phyloP scores from a whole-genome alignment of 2,888 invertebrate genomes.

The Hydrotaea diabolus region DNA sequence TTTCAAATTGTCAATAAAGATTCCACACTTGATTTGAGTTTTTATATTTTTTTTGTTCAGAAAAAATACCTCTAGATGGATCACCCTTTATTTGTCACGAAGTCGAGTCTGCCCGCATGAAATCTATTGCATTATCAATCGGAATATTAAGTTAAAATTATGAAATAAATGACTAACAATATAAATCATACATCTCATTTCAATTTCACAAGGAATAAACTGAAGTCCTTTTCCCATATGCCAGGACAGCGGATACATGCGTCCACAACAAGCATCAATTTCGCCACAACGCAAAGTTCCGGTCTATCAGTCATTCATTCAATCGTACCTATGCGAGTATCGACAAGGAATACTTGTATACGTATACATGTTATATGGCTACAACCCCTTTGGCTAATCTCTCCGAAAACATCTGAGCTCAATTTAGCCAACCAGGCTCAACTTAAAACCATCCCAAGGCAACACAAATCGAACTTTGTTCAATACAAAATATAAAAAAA shows the following conservation, averaged over 20 bases:
- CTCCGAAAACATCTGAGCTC: constrained; percentile 68
- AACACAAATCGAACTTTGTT: constrained; percentile 60
- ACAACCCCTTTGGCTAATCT: constrained; percentile 69
- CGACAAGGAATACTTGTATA: not conserved
- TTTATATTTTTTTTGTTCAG: no score
- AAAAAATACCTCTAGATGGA: no score
- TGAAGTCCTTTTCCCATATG: not conserved
- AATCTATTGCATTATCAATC: no score
- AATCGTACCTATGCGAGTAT: not conserved
- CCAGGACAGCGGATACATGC: not conserved
- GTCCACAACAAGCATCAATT: not conserved
- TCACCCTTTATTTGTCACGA: no score
- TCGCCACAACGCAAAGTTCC: not conserved
- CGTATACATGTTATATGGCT: not conserved
- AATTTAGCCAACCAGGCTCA: constrained; percentile 64
- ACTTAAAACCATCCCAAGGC: constrained; percentile 27
- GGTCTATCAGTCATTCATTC: constrained; percentile 3
- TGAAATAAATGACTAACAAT: not conserved
- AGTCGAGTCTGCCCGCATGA: no score
- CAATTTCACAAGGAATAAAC: not conserved
- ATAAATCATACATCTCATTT: no score
- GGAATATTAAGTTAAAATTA: not conserved
- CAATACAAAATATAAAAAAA: constrained; percentile 52
- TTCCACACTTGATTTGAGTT: no score
- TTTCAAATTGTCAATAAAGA: no score